Base-by-base conservation (phyloP, 2,797 vertebrate species). In the Pangasius djambal region DNA sequence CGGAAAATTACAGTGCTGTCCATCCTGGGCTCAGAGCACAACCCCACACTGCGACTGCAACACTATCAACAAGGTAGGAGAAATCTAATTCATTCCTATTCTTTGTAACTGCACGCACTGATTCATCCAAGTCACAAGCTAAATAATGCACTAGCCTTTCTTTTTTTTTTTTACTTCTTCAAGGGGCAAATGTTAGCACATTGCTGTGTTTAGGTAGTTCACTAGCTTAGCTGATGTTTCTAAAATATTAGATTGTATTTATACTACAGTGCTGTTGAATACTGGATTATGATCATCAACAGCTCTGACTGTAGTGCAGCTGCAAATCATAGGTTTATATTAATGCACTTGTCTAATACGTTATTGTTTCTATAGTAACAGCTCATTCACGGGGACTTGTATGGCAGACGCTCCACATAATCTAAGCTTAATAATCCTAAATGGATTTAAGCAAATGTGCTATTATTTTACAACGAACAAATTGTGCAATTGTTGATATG, bases 1-100 rank as follows among this genome's bases (percentile, higher is more conserved):
- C 94, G 96, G 90, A 96, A 95, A 89, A 88, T 97, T 85, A 95
- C 95, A 0, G 91, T 96, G 87, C 93, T 92, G 10, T 95, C 95
- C 50, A 92, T 96, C 18, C 93, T 95, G 89, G 96, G 95, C 9
- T 91, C 93, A 40, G 95, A 94, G 77, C 89, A 77, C 1, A 94
- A 92, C 0, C 88, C 92, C 70, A 91, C 89, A 0, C 93, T 97
- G 34, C 93, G 89, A 1, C 81, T 97, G 55, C 94, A 94, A 15
- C 96, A 96, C 89, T 94, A 95, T 84, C 95, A 94, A 83, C 93
- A 93, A 0, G 95, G 96, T 96, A 94, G 7, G 87, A 55, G 34
- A 2, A 4, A 13, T 28, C 59, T 16, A 28, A 16, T 83, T 44
- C 0, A 8, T 57, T 31, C 59, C 9, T 37, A 2, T 57, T 57